Evolutionary conservation across 2,113 vertebrate species (phyloP), one percentile per base, ranked within the genome.

Genomic region (Pedionomus torquatus): DNA sequence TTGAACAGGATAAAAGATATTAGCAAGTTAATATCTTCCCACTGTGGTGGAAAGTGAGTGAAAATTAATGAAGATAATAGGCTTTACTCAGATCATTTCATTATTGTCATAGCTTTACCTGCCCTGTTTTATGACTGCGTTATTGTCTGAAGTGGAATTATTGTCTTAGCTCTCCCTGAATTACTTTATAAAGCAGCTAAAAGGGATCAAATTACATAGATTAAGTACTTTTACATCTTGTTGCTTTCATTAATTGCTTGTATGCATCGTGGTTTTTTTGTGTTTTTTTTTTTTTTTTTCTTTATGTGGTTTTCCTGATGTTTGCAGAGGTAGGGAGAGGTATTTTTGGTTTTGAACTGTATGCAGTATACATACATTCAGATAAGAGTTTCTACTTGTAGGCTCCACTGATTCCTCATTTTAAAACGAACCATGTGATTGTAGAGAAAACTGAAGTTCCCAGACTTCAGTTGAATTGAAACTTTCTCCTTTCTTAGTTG

Each of bases 1-100:
- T 71, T 76, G 37, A 97, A 93, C 61, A 66, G 52, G 44, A 63
- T 57, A 96, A 51, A 95, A 64, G 49, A 86, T 82, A 96, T 95
- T 96, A 97, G 52, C 58, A 93, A 94, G 69, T 92, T 97, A 95
- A 95, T 97, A 92, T 94, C 79, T 91, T 97, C 86, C 84, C 76
- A 87, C 82, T 93, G 76, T 97, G 71, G 81, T 86, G 41, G 48
- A 81, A 97, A 97, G 69, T 93, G 93, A 94, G 79, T 85, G 74
- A 94, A 96, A 97, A 95, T 95, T 97, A 96, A 97, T 95, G 93
- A 95, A 89, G 92, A 89, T 97, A 97, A 96, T 96, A 96, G 90
- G 82, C 54, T 96, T 97, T 96, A 74, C 51, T 94, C 63, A 83
- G 76, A 90, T 94, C 35, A 75, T 90, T 96, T 95, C 51, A 70